Evolutionary conservation across 2,113 vertebrate species (phyloP), one percentile per base, ranked within the genome.

Genomic region (Laterallus jamaicensis): DNA sequence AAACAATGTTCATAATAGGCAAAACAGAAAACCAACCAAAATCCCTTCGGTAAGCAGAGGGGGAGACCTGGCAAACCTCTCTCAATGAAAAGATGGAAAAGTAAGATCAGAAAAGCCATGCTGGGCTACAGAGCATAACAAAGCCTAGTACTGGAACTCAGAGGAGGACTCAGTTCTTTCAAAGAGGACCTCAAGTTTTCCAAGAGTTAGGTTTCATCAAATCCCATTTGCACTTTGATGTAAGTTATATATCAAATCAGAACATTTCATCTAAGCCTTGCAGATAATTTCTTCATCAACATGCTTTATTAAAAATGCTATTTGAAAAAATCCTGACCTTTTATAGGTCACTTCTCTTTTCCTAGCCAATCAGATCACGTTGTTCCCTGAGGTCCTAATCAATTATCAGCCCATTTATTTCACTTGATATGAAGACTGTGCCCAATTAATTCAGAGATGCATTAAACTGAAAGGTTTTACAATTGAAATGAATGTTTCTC

Each of bases 381-480:
- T 95, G 42, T 97, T 97, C 89, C 92, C 90, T 58, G 64, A 92
- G 95, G 91, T 95, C 59, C 87, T 96, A 96, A 97, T 97, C 96
- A 97, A 97, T 97, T 97, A 96, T 95, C 86, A 95, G 59, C 55
- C 91, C 82, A 90, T 96, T 97, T 97, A 95, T 97, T 96, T 94
- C 81, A 92, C 73, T 92, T 96, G 90, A 97, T 97, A 96, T 79
- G 92, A 98, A 97, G 95, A 94, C 86, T 96, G 94, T 95, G 96
- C 95, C 92, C 97, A 97, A 97, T 97, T 96, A 97, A 97, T 96
- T 96, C 95, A 94, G 91, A 96, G 86, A 96, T 91, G 92, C 93
- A 97, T 97, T 97, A 97, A 96, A 97, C 87, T 95, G 97, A 96
- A 97, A 97, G 96, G 92, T 96, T 98, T 97, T 98, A 97, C 86